A percentile compares a stretch with the other conserved stretches of the same genome.
Evolutionary conservation across 1,140 invertebrate species (phyloP).

Genomic region (Drosophila grimshawi): DNA sequence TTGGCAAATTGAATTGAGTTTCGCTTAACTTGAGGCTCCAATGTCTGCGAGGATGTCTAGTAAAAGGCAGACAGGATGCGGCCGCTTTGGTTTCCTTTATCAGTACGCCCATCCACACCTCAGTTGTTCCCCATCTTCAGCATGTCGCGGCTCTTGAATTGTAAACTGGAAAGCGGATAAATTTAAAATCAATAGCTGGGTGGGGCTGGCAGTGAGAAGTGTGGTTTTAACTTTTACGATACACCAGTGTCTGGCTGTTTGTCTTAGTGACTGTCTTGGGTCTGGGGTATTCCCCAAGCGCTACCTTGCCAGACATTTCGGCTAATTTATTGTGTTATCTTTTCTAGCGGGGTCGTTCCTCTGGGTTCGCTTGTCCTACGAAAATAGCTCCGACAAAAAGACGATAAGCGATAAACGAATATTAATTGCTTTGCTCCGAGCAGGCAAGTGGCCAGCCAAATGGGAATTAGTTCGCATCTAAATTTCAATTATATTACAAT

Average conservation of each 20-base stretch:
- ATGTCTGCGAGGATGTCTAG: constrained; percentile 22
- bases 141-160: constrained; percentile 32
- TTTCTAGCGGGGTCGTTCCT: constrained; percentile 29
- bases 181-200: constrained; percentile 56
- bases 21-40: constrained; percentile 23
- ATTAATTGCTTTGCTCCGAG: constrained; percentile 38
- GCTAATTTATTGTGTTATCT: constrained; percentile 65
- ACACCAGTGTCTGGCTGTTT: constrained; percentile 28
- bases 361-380: constrained; percentile 26
- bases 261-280: constrained; percentile 12
- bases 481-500: constrained; percentile 41
- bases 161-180: constrained; percentile 50
- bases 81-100: constrained; percentile 45
- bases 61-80: constrained; percentile 34
- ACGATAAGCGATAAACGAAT: constrained; percentile 49
- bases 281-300: constrained; percentile 48
- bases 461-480: constrained; percentile 29
- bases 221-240: constrained; percentile 31
- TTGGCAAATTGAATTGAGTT: constrained; percentile 60
- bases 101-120: not conserved
- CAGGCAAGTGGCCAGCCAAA: constrained; percentile 35
- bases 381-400: constrained; percentile 38
- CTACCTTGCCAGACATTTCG: constrained; percentile 50
- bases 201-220: not conserved
- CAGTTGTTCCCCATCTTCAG: not conserved